Evolutionary conservation across 1,140 invertebrate species (phyloP), one percentile per base, ranked within the genome.

Genomic region (Trinorchestia longiramus): DNA sequence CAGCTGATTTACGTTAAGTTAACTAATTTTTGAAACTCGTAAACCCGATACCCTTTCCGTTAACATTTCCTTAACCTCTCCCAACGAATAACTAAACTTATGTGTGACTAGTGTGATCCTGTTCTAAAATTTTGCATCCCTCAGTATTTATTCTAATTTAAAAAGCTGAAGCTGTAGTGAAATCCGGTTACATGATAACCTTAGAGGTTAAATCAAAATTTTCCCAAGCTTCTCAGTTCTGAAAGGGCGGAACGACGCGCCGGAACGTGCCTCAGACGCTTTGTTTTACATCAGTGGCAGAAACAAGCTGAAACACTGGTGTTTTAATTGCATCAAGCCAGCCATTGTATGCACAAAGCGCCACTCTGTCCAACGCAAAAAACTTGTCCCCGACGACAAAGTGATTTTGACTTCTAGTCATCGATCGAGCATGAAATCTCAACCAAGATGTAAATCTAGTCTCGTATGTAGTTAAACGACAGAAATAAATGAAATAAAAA

Each of bases 271-370:
- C 88, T 90, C 41, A 42, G 88, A 41, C 15, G 3, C 62, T 28
- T 15, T 77, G 88, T 43, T 90, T 90, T 90, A 28, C 41, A 42
- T 42, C 88, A 28, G 88, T 90, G 88, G 4, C 88, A 90, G n/a
- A 4, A 42, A 90, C 41, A 41, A 42, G 41, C 11, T 90, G 88
- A 43, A 90, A 43, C 88, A 11, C n/a, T 41, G 3, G 41, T 42
- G 88, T 41, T 90, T 90, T 42, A 43, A 11, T 90, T 90, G 88
- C 88, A 42, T 42, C 88, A 90, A 41, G 88, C 88, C 23, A 11
- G 62, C 62, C 88, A 90, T 90, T 90, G 88, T 90, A 90, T 90
- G 28, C 88, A 90, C 15, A 11, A 41, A 90, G 88, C 88, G 11
- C 28, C 87, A 41, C 88, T 90, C 28, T 43, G 36, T 90, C 88